phyloP scores from a whole-genome alignment of 92 coral and sea anemone genomes.

The Epizoanthus illoricatus region DNA sequence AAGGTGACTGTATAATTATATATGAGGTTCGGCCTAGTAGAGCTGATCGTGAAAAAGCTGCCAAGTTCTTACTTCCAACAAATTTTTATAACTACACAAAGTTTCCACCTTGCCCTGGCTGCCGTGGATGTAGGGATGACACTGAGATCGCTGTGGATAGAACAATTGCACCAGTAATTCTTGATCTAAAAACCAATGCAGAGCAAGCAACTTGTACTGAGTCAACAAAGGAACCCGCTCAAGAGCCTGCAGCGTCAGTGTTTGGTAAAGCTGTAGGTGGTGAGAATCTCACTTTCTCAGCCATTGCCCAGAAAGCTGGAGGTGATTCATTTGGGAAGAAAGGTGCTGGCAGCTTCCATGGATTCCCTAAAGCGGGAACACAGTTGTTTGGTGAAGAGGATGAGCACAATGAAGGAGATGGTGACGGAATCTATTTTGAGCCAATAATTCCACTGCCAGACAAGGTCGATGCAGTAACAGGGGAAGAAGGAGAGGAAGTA shows the following conservation, averaged over 20 bases:
- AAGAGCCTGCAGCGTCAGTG: conserved; percentile 45
- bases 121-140: conserved; percentile 56
- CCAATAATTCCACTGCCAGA: conserved; percentile 91
- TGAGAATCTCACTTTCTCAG: conserved; percentile 65
- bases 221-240: conserved; percentile 6
- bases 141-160: neutral
- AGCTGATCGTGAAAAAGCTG: conserved; percentile 83
- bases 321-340: conserved; percentile 40
- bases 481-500: conserved; percentile 85
- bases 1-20: conserved; percentile 67
- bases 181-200: conserved; percentile 8
- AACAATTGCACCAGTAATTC: neutral
- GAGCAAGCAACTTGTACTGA: conserved; percentile 22
- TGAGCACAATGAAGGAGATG: conserved; percentile 41
- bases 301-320: conserved; percentile 52
- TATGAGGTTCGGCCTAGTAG: conserved; percentile 69
- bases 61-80: conserved; percentile 68
- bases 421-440: conserved; percentile 70
- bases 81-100: conserved; percentile 77
- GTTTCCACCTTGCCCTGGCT: conserved; percentile 58
- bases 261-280: conserved; percentile 71
- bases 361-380: conserved; percentile 77
- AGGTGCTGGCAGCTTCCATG: conserved; percentile 19
- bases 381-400: conserved; percentile 69
- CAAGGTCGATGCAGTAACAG: conserved; percentile 69